phyloP scores from a whole-genome alignment of 2,797 vertebrate genomes.

The Simalia tracyae region DNA sequence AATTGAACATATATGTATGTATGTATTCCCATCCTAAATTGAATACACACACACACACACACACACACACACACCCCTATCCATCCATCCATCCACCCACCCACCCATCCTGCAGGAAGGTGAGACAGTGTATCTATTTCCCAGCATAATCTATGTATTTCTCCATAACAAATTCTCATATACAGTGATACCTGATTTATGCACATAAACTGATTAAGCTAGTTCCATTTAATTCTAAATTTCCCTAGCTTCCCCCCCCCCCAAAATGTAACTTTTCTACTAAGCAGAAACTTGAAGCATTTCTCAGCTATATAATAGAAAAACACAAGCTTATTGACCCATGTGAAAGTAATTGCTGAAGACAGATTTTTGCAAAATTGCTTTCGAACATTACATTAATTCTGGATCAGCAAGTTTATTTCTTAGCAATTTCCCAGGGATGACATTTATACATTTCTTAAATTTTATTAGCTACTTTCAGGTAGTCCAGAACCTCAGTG shows the following conservation, averaged over 20 bases:
- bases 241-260: constrained; percentile 4
- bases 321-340: constrained; percentile 22
- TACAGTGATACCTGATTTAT: background rate
- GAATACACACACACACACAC: too few relatives aligned
- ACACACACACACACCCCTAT: background rate
- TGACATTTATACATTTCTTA: constrained; percentile 26
- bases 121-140: background rate
- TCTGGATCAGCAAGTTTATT: constrained; percentile 53
- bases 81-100: too few relatives aligned
- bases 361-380: constrained; percentile 41
- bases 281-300: constrained; percentile 44
- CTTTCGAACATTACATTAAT: constrained; percentile 37
- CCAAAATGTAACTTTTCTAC: constrained; percentile 16
- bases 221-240: constrained; percentile 16
- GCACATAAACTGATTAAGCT: constrained; percentile 38
- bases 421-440: constrained; percentile 52
- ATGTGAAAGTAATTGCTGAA: constrained; percentile 41
- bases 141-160: background rate
- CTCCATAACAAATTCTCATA: background rate
- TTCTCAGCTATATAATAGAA: background rate
- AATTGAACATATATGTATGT: background rate
- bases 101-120: background rate
- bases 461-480: constrained; percentile 38
- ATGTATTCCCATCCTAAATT: background rate
- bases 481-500: constrained; percentile 35